Evolutionary conservation across 2,797 vertebrate genomes (phyloP), one percentile per base, ranked within the genome.

Genomic region (Sciaenops ocellatus): DNA sequence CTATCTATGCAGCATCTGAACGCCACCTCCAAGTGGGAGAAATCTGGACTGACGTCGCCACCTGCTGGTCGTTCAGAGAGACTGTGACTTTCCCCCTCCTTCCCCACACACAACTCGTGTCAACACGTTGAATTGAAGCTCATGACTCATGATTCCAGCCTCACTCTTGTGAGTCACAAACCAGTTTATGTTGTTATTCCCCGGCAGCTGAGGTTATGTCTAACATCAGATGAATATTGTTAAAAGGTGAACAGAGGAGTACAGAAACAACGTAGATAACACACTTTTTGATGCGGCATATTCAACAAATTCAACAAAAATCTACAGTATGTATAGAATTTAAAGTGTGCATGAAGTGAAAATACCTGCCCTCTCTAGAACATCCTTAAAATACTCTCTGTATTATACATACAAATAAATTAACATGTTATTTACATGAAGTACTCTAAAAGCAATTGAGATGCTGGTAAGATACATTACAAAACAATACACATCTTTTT

Each of bases 101-200:
- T 13, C 1, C 34, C 9, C n/a, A 20, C 15, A 3, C 3, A 42
- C 26, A 22, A 50, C 85, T 24, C 7, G 87, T 76, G 80, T 48
- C 15, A 69, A 81, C 85, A 79, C 62, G 85, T 85, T 75, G 61
- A 75, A 56, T 70, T n/a, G n/a, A 67, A 74, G 28, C 69, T 57
- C 22, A 41, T 90, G 90, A 93, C 64, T 93, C 92, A 91, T 51
- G 79, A 69, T 24, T 79, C 68, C 69, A 57, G 30, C 26, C 44
- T 61, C 72, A 48, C 51, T 15, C 18, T 54, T 4, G 24, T 90
- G 89, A 93, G 61, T 93, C 91, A 92, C 44, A 71, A 56, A 16
- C 54, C 67, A 48, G 34, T 34, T 60, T 17, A 3, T 46, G 65
- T 46, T 74, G 71, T 72, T 78, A 55, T 78, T 74, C 80, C 86